These are phyloP conservation scores for Lepas anatifera DNA, from an alignment of 2,888 invertebrate genomes.

Conservation along the genomic window DNA sequence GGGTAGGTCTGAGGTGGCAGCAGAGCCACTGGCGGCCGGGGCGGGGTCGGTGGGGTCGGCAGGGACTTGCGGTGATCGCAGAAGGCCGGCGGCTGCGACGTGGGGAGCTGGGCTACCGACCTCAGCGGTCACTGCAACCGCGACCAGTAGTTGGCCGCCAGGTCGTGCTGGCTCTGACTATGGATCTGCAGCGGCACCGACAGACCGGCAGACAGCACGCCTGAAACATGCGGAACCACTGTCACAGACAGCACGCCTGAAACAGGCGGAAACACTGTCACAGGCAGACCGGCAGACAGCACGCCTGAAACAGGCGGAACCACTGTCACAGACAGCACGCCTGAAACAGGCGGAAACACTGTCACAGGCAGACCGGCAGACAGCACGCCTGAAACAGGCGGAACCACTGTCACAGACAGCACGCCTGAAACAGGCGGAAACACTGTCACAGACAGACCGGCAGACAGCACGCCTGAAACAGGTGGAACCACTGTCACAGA, in stretches of 20 bases:
- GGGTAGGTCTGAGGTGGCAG: no score
- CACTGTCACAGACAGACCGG: slow-evolving; percentile 25
- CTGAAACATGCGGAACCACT: slow-evolving; percentile 7
- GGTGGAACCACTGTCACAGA: no score
- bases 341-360: no score
- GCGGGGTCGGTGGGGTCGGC: background rate
- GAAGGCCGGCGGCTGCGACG: no score
- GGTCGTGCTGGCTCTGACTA: slow-evolving; percentile 24
- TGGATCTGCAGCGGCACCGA: slow-evolving; percentile 26
- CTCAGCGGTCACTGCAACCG: slow-evolving; percentile 25
- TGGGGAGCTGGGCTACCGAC: no score
- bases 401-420: no score
- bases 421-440: no score
- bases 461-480: slow-evolving; percentile 24
- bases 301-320: slow-evolving; percentile 18
- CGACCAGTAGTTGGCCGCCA: slow-evolving; percentile 25
- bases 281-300: slow-evolving; percentile 25
- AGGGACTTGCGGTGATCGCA: slow-evolving; percentile 17
- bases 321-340: no score
- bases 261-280: no score
- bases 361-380: slow-evolving; percentile 26
- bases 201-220: slow-evolving; percentile 25
- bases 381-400: slow-evolving; percentile 21
- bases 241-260: no score
- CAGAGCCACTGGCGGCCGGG: background rate